Conservation (phyloP, 2,888 invertebrate species). For the Agelastica alni region DNA sequence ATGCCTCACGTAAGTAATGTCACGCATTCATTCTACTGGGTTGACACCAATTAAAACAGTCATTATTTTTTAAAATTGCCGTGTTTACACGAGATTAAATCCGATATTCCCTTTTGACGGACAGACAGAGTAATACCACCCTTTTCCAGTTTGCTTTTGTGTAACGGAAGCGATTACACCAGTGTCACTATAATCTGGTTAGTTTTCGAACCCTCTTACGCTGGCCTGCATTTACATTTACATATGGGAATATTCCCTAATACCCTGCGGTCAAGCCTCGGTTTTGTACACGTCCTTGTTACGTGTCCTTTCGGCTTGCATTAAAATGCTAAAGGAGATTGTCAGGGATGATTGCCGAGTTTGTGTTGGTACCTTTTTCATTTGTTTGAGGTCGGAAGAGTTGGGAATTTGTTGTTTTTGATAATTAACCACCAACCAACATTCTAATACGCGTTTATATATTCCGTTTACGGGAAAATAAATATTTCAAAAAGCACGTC, state of each 20-base stretch:
- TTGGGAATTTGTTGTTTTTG: background rate
- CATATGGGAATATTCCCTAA: conserved; percentile 34
- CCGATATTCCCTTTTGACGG: conserved; percentile 31
- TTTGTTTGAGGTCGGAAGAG: background rate
- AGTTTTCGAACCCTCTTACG: conserved; percentile 35
- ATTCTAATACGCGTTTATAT: no score
- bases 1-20: no score
- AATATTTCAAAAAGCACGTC: no score
- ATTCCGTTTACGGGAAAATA: no score
- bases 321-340: conserved; percentile 34
- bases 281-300: conserved; percentile 32
- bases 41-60: background rate
- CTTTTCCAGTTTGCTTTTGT: conserved; percentile 38
- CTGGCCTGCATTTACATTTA: conserved; percentile 35
- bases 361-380: background rate
- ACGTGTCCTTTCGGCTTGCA: conserved; percentile 27
- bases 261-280: conserved; percentile 30
- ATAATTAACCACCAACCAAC: background rate
- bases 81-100: conserved; percentile 23
- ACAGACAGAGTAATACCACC: conserved; percentile 42
- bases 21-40: background rate
- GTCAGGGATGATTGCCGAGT: conserved; percentile 12
- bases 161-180: conserved; percentile 41
- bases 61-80: conserved; percentile 24
- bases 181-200: conserved; percentile 43